A percentile compares a stretch with the other conserved stretches of the same genome.
Conservation (phyloP, 2,113 vertebrate species). For the Macaca mulatta region DNA sequence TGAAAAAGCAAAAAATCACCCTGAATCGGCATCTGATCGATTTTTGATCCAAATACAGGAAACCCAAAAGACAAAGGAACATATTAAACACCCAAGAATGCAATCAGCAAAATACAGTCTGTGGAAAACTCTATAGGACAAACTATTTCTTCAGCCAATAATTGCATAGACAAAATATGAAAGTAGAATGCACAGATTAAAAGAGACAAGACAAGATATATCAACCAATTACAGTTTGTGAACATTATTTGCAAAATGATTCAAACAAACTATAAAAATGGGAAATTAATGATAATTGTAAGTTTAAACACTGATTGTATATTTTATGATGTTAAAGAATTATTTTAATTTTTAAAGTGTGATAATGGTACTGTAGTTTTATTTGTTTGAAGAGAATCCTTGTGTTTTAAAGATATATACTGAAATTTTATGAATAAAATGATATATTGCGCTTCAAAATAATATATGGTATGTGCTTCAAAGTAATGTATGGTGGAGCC, state of each 20-base stretch:
- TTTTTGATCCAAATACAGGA: not conserved
- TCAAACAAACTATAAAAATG: not conserved
- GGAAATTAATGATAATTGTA: not conserved
- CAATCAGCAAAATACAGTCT: not conserved
- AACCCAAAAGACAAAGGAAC: not conserved
- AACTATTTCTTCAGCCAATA: not conserved
- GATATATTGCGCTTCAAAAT: not conserved
- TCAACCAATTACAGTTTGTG: not conserved
- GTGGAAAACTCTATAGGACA: not conserved
- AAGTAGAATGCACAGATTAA: not conserved
- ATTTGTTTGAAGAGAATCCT: not conserved
- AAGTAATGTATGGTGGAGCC: not conserved
- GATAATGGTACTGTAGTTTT: not conserved
- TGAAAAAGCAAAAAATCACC: not conserved
- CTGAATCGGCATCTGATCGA: not conserved
- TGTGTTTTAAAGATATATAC: not conserved
- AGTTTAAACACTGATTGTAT: not conserved
- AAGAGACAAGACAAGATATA: not conserved
- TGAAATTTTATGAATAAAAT: not conserved
- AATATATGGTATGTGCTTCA: not conserved
- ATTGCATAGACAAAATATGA: not conserved
- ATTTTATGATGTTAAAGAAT: slow-evolving; percentile 13
- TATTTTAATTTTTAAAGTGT: not conserved
- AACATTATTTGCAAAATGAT: slow-evolving; percentile 25
- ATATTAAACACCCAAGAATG: not conserved